Percentiles rank a stretch among this genome's conserved stretches.
Conservation (phyloP, 2,113 vertebrate genomes). For the cat (Felis catus) region DNA sequence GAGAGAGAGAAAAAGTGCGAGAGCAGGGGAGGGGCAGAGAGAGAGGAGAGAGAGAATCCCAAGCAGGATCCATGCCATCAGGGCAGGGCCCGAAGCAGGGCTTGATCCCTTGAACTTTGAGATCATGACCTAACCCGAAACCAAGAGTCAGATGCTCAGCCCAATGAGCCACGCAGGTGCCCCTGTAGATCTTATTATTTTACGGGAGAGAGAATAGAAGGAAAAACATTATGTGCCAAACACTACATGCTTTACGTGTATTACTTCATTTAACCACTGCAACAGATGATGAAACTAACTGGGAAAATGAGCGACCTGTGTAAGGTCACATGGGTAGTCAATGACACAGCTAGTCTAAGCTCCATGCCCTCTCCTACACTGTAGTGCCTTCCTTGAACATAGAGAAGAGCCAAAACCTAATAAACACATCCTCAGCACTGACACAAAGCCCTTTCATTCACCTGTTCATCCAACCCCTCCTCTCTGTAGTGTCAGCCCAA, state of each 20-base stretch:
- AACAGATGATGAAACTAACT: slow-evolving; percentile 14
- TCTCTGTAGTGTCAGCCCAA: background rate
- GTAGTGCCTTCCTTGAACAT: background rate
- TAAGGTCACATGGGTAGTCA: background rate
- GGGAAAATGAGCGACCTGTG: background rate
- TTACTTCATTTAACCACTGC: background rate
- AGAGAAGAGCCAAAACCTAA: background rate
- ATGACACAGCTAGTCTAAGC: slow-evolving; percentile 30
- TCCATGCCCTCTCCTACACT: background rate
- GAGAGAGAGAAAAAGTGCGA: too few species aligned
- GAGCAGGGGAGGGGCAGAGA: too few species aligned
- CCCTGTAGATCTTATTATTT: background rate
- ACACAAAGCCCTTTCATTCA: background rate
- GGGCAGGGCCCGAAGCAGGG: too few species aligned
- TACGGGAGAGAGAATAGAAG: background rate
- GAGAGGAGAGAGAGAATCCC: too few species aligned
- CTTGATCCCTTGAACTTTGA: too few species aligned
- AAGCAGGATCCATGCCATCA: too few species aligned
- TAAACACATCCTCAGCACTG: background rate
- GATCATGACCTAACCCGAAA: too few species aligned
- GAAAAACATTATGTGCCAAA: background rate
- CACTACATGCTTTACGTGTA: background rate
- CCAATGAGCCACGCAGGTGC: too few species aligned
- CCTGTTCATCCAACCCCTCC: background rate
- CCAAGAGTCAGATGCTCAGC: too few species aligned